phyloP scores from a whole-genome alignment of 2,888 invertebrate species.

The Drosophila differens region DNA sequence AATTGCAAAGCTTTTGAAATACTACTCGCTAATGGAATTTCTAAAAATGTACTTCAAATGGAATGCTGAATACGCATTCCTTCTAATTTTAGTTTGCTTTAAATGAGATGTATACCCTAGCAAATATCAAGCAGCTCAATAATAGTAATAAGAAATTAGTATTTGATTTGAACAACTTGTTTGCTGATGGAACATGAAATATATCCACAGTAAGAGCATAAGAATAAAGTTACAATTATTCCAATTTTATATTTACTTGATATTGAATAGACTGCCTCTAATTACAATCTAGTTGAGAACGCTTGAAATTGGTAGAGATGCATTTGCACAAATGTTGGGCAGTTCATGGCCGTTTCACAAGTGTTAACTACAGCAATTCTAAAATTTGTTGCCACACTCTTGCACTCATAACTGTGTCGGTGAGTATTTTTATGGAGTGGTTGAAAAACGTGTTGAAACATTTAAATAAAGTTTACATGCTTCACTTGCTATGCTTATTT shows the following conservation, averaged over 20 bases:
- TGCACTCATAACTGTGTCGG: conserved; percentile 25
- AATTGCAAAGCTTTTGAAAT: conserved; percentile 32
- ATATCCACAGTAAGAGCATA: background rate
- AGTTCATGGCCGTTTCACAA: conserved; percentile 10
- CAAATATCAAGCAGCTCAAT: background rate
- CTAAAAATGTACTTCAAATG: conserved; percentile 21
- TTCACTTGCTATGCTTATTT: conserved; percentile 46
- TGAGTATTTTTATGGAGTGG: conserved; percentile 4
- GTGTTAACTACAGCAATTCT: conserved; percentile 7
- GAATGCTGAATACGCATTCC: too few species aligned
- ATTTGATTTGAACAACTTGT: background rate
- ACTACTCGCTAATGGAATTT: conserved; percentile 25
- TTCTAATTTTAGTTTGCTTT: background rate
- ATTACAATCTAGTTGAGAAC: background rate
- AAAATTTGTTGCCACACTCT: conserved; percentile 11
- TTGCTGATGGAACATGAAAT: background rate
- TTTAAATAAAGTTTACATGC: conserved; percentile 61
- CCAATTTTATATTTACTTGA: background rate
- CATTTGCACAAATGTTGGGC: conserved; percentile 8
- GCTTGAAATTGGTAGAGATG: background rate
- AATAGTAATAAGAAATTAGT: background rate
- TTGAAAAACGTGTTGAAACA: conserved; percentile 35
- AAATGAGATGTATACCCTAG: background rate
- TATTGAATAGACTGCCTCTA: background rate
- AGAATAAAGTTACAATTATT: background rate